phyloP scores from a whole-genome alignment of 1,140 invertebrate genomes.

The Plutomurus gul region DNA sequence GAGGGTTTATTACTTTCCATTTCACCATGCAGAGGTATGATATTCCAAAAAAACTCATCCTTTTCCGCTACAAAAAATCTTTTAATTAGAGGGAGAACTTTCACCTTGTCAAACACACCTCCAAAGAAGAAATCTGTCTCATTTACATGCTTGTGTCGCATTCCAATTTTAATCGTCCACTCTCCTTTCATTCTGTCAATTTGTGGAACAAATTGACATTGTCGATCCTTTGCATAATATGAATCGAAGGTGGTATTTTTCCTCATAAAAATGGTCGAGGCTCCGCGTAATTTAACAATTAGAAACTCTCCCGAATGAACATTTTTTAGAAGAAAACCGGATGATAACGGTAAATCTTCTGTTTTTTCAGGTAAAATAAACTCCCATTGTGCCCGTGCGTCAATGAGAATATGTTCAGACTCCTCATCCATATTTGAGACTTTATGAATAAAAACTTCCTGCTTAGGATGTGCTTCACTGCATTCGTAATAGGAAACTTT shows the following conservation, averaged over 20 bases:
- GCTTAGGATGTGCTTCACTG: not conserved
- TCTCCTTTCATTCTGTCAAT: not conserved
- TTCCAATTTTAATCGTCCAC: not conserved
- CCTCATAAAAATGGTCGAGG: not conserved
- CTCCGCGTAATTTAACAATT: not conserved
- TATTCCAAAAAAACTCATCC: not conserved
- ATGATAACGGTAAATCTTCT: not conserved
- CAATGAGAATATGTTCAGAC: not conserved
- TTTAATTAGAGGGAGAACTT: not conserved
- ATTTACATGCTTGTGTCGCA: not conserved
- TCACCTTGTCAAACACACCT: not conserved
- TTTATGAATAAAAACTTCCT: not conserved
- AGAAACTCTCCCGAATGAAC: not conserved
- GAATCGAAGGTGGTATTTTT: conserved; percentile 11
- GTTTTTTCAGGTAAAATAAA: conserved; percentile 2
- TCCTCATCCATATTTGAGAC: not conserved
- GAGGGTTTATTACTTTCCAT: not conserved
- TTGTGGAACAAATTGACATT: conserved; percentile 26
- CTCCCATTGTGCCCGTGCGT: conserved; percentile 1
- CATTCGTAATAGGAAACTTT: not conserved
- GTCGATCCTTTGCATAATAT: conserved; percentile 2
- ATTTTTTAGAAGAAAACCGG: conserved; percentile 31
- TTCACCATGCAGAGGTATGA: not conserved
- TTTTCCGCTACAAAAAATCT: not conserved
- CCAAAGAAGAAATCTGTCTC: not conserved